A percentile compares a stretch with the other conserved stretches of the same genome.
These are phyloP conservation scores for Melipona quadrifasciata DNA, from an alignment of 1,140 invertebrate genomes.

Conservation along the genomic window DNA sequence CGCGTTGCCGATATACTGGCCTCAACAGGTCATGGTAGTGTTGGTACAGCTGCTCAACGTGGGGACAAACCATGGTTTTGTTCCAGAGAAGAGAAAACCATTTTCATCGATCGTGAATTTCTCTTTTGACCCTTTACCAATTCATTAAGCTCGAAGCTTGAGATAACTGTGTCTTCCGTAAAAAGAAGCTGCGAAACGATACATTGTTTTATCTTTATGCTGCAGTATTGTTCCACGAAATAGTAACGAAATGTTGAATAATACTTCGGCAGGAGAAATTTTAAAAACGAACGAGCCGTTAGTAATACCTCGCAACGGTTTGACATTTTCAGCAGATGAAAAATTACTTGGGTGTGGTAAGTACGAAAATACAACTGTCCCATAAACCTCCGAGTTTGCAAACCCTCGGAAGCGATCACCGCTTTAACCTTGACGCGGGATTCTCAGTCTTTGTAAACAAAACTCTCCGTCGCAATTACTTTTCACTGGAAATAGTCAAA, in stretches of 20 bases:
- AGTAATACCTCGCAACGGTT: neutral
- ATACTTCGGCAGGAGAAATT: no score
- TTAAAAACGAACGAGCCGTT: neutral
- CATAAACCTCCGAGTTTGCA: neutral
- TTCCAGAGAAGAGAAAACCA: constrained; percentile 10
- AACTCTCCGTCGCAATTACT: neutral
- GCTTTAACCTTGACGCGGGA: neutral
- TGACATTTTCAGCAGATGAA: constrained; percentile 52
- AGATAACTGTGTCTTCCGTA: no score
- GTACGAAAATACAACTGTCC: neutral
- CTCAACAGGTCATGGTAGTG: constrained; percentile 9
- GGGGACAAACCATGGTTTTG: neutral
- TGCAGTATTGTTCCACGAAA: no score
- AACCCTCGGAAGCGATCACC: neutral
- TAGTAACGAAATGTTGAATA: no score
- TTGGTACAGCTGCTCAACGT: neutral
- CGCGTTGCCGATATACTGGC: neutral
- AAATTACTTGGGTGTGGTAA: constrained; percentile 24
- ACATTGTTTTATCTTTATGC: no score
- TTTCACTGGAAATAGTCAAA: no score
- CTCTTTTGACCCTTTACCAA: no score
- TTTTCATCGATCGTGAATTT: neutral
- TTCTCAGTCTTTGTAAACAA: neutral
- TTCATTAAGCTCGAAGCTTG: no score
- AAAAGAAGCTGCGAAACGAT: no score